Base-by-base conservation (phyloP, 2,797 vertebrate genomes). In the Helarctos malayanus region DNA sequence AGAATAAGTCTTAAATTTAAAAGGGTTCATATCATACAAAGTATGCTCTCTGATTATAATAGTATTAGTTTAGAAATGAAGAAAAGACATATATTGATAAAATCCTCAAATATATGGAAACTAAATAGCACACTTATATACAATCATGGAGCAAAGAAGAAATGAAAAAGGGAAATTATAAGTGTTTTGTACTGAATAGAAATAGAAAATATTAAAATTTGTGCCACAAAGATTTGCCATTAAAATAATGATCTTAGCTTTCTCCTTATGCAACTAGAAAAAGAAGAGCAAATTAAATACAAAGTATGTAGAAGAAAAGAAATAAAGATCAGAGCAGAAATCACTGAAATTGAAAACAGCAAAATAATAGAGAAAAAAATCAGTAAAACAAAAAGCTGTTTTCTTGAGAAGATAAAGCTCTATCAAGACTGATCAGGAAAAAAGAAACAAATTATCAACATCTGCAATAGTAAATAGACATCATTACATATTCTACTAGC, bases 91-190 rank as follows among this genome's bases (percentile, higher is more conserved):
- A n/a, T 61, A 76, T 54, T 47, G 52, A 45, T 9, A 88, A 84
- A 87, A 41, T 52, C 3, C 47, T 89, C 52, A 94, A 56, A 76
- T 89, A 81, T 45, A 59, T 82, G 49, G 25, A 85, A 93, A 27
- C 38, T 84, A 84, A 90, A 7, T 90, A 61, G 45, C 29, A 79
- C 13, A n/a, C 41, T 79, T 75, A 19, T 35, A 23, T 73, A 49
- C 5, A 59, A 41, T 16, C 57, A 41, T 78, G 29, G 18, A 2
- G 14, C n/a, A 92, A 84, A 89, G 79, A 89, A 91, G 25, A 94
- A 85, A 79, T 92, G 16, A 57, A 84, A 85, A 95, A 25, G 23
- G 35, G 29, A 93, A 96, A 81, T 45, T 27, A 57, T n/a, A 29
- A 85, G 45, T 54, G 35, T 71, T 84, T 83, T 94, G 75, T 81